phyloP scores from a whole-genome alignment of 2,888 invertebrate species.

The Eugnorisma glareosa region DNA sequence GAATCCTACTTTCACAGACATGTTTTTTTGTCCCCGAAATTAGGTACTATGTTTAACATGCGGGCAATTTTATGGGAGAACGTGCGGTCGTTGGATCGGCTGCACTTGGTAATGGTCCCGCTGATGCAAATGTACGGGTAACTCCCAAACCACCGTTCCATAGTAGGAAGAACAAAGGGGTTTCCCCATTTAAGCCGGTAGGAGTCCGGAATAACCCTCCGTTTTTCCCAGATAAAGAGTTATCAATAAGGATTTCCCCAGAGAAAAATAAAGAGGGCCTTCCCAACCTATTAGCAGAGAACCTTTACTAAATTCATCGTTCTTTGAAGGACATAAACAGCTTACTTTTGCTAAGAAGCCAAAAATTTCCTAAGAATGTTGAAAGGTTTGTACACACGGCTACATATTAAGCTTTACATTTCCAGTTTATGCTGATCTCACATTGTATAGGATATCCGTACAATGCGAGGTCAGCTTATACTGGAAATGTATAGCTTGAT shows the following conservation, averaged over 20 bases:
- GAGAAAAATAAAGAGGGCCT: no score
- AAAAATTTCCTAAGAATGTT: not conserved
- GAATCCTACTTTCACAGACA: conserved; percentile 28
- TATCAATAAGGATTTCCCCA: not conserved
- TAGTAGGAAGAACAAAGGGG: not conserved
- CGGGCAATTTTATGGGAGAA: conserved; percentile 32
- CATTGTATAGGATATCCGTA: no score
- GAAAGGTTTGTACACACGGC: no score
- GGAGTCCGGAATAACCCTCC: not conserved
- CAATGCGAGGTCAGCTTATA: no score
- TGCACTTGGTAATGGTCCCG: not conserved
- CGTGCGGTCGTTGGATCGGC: not conserved
- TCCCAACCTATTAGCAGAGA: not conserved
- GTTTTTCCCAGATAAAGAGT: not conserved
- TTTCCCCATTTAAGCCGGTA: not conserved
- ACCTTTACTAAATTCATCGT: not conserved
- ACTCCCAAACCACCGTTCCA: not conserved
- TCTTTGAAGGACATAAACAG: not conserved
- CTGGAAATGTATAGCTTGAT: no score
- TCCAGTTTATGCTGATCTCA: no score
- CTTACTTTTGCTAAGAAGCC: not conserved
- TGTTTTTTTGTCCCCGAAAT: not conserved
- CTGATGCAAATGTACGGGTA: not conserved
- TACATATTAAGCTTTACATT: no score
- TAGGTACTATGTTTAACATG: conserved; percentile 20